phyloP scores from a whole-genome alignment of 1,140 invertebrate species.

The Coenobita brevimanus region DNA sequence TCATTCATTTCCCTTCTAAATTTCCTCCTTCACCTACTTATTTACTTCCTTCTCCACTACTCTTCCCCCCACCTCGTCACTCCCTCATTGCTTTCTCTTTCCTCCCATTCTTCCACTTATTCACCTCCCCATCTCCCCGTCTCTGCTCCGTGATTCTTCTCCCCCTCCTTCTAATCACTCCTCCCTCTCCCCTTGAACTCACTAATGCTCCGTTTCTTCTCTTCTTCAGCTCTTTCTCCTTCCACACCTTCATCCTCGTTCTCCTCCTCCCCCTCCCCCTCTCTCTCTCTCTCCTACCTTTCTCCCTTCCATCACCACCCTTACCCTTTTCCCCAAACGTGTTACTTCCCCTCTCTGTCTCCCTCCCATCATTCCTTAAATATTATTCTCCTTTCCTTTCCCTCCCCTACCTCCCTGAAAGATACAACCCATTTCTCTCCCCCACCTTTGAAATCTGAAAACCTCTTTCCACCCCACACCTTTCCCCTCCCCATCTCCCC shows the following conservation, averaged over 20 bases:
- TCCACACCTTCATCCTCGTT: background rate
- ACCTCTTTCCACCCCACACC: too few species aligned
- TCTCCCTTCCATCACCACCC: background rate
- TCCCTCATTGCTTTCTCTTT: background rate
- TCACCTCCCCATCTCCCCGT: background rate
- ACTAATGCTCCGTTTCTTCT: background rate
- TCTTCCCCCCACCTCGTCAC: background rate
- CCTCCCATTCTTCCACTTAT: background rate
- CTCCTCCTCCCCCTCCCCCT: background rate
- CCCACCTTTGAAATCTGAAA: background rate
- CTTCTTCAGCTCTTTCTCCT: too few species aligned
- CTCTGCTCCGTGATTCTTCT: background rate
- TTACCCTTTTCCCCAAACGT: background rate
- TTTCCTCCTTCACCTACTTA: conserved; percentile 8
- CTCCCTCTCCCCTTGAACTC: background rate
- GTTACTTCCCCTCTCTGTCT: background rate
- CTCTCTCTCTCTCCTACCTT: background rate
- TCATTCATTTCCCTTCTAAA: background rate
- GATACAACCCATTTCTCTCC: background rate
- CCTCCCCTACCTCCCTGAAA: conserved; percentile 6
- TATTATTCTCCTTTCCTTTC: conserved; percentile 15
- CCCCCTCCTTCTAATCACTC: background rate
- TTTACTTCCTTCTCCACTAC: conserved; percentile 6
- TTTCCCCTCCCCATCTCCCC: too few species aligned
- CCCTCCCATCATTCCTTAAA: background rate